Conservation (phyloP, 1,140 invertebrate genomes). For the Platyscapa corneri region DNA sequence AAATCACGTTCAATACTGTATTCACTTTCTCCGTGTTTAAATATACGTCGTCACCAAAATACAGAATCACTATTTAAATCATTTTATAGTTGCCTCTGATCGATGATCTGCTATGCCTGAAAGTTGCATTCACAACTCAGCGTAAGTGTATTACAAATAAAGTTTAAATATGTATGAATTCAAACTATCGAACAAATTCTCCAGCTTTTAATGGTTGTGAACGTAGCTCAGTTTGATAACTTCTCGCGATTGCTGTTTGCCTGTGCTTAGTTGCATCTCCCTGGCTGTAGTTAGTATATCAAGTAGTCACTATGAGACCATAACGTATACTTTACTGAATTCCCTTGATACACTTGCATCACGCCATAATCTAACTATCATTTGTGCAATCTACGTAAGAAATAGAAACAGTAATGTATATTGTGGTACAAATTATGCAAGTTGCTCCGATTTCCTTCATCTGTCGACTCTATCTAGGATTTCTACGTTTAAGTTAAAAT, state of each 20-base stretch:
- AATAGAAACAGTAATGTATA: no score
- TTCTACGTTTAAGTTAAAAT: background rate
- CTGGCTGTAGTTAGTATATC: background rate
- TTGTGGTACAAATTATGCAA: no score
- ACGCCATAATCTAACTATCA: no score
- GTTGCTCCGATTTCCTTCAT: no score
- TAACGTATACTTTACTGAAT: background rate
- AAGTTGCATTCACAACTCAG: background rate
- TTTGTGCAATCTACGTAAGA: no score
- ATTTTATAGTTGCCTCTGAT: background rate
- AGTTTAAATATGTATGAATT: background rate
- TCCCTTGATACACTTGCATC: background rate
- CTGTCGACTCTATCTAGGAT: no score
- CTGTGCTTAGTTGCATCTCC: background rate
- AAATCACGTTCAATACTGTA: no score
- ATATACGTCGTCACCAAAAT: no score
- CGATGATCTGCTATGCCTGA: background rate
- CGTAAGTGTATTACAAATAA: background rate
- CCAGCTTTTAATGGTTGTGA: background rate
- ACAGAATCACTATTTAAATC: no score
- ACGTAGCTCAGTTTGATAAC: no score
- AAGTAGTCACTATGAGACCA: background rate
- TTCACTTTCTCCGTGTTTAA: background rate
- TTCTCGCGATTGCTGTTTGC: no score
- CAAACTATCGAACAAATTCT: background rate